A percentile compares a stretch with the other conserved stretches of the same genome.
Evolutionary conservation across 2,888 invertebrate genomes (phyloP).

Genomic region (Acanthacorydalis orientalis): DNA sequence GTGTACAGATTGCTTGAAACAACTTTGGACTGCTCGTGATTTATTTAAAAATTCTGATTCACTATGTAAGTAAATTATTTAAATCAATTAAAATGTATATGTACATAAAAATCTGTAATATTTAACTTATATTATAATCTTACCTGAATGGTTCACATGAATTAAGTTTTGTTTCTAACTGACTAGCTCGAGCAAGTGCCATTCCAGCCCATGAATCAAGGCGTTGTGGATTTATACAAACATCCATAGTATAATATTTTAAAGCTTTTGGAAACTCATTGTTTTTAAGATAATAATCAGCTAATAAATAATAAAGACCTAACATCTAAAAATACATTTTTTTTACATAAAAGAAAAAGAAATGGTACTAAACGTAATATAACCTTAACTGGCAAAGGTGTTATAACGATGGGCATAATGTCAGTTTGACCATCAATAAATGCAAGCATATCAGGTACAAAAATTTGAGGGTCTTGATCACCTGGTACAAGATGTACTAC

Average conservation of each 20-base stretch:
- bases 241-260: constrained; percentile 67
- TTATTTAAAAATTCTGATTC: constrained; percentile 49
- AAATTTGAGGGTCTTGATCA: constrained; percentile 46
- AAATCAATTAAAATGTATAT: background rate
- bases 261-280: constrained; percentile 58
- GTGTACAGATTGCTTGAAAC: constrained; percentile 65
- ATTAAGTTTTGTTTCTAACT: constrained; percentile 65
- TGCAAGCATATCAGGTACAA: constrained; percentile 41
- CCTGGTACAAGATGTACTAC: constrained; percentile 51
- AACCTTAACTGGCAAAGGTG: constrained; percentile 27
- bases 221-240: constrained; percentile 61
- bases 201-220: constrained; percentile 89
- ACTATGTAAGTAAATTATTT: constrained; percentile 14
- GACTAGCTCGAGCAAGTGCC: constrained; percentile 61
- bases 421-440: constrained; percentile 47
- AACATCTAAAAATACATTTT: constrained; percentile 32
- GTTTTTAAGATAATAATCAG: constrained; percentile 84
- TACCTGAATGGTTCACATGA: constrained; percentile 45
- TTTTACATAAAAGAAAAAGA: background rate
- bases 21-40: constrained; percentile 56
- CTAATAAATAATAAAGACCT: constrained; percentile 77
- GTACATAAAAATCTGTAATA: background rate
- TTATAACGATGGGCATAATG: constrained; percentile 34
- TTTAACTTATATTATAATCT: constrained; percentile 19
- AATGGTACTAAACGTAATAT: background rate